phyloP scores from a whole-genome alignment of 2,113 vertebrate species.

The Oryctolagus cuniculus region mOryCun1.1 NC_091434.1:79198501-79199000 shows the following conservation, averaged over 20 bases:
- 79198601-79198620: conserved; percentile 20
- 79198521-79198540: not conserved
- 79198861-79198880: not conserved
- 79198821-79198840: conserved; percentile 43
- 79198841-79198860: not conserved
- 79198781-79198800: not conserved
- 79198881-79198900: conserved; percentile 50
- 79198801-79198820: conserved; percentile 13
- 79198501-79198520: not conserved
- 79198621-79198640: not conserved
- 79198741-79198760: not conserved
- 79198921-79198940: not conserved
- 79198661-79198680: conserved; percentile 19
- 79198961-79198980: conserved; percentile 59
- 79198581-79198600: not conserved
- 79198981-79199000: conserved; percentile 52
- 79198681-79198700: no score
- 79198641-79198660: not conserved
- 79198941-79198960: conserved; percentile 8
- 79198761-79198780: conserved; percentile 22
- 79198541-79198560: not conserved
- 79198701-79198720: not conserved
- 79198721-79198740: not conserved
- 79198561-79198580: not conserved
- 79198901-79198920: not conserved